phyloP scores from a whole-genome alignment of 1,140 invertebrate species.

The Marisa cornuarietis region DNA sequence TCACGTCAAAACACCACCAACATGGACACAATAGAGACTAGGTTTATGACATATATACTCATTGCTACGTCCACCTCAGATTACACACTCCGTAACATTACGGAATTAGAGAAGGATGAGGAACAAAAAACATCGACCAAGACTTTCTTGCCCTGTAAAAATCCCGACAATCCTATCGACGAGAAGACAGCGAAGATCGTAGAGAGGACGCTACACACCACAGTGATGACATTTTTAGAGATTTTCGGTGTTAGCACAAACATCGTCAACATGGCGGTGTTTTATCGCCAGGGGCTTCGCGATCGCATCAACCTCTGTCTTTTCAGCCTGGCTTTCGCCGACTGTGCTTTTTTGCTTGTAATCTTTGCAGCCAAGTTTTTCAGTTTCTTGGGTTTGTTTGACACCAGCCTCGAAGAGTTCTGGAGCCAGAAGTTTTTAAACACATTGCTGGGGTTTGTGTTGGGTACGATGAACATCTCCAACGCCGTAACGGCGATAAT shows the following conservation, averaged over 20 bases:
- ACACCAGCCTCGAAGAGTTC: conserved; percentile 3
- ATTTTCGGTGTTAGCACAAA: conserved; percentile 11
- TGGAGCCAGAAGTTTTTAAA: conserved; percentile 14
- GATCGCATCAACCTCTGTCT: conserved; percentile 17
- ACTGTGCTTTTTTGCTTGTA: neutral
- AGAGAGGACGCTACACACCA: neutral
- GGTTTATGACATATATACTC: too few species aligned
- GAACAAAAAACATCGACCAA: too few species aligned
- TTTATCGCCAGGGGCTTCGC: conserved; percentile 8
- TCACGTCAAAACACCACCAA: too few species aligned
- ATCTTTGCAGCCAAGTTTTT: conserved; percentile 13
- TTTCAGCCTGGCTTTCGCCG: conserved; percentile 6
- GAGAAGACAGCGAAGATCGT: neutral
- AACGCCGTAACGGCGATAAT: conserved; percentile 8
- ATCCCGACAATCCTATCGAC: conserved; percentile 10
- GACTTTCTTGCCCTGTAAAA: conserved; percentile 11
- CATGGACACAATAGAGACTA: too few species aligned
- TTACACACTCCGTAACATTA: too few species aligned
- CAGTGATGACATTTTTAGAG: conserved; percentile 1
- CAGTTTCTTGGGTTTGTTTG: conserved; percentile 10
- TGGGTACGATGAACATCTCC: conserved; percentile 13
- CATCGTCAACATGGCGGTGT: conserved; percentile 13
- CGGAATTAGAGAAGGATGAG: too few species aligned
- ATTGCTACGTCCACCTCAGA: too few species aligned
- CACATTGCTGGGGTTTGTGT: conserved; percentile 5